Evolutionary conservation across 53 echinoderm and acorn worm species (phyloP).

Genomic region (Zoroaster sp.): DNA sequence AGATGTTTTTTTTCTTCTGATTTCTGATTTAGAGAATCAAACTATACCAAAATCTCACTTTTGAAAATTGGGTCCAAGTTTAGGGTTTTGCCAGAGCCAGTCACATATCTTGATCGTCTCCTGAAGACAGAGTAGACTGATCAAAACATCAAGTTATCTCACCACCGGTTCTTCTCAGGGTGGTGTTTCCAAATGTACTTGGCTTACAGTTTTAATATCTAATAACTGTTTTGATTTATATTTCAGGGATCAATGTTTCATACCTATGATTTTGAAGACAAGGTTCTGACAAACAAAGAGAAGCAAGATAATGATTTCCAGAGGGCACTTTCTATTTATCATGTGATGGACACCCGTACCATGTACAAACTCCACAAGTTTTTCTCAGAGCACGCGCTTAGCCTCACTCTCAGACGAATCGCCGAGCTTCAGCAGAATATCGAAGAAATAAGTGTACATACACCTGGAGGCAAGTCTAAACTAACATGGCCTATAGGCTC

Average conservation of each 20-base stretch:
- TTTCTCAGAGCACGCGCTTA: conserved; percentile 79
- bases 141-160: too few species aligned
- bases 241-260: conserved; percentile 80
- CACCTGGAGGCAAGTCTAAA: conserved; percentile 81
- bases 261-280: conserved; percentile 84
- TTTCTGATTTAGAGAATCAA: too few species aligned
- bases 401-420: conserved; percentile 76
- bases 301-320: conserved; percentile 70
- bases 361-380: conserved; percentile 95
- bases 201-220: too few species aligned
- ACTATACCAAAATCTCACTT: too few species aligned
- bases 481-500: conserved; percentile 88
- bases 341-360: conserved; percentile 84
- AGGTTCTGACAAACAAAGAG: conserved; percentile 72
- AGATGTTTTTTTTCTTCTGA: too few species aligned
- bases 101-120: too few species aligned
- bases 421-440: conserved; percentile 68
- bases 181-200: not conserved
- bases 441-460: conserved; percentile 61
- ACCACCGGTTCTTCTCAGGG: too few species aligned
- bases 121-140: too few species aligned
- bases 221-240: not conserved
- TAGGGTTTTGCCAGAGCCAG: too few species aligned
- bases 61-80: too few species aligned
- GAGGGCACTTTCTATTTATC: conserved; percentile 80